Evolutionary conservation across 2,888 invertebrate genomes (phyloP).

Genomic region (Barypeithes pellucidus): DNA sequence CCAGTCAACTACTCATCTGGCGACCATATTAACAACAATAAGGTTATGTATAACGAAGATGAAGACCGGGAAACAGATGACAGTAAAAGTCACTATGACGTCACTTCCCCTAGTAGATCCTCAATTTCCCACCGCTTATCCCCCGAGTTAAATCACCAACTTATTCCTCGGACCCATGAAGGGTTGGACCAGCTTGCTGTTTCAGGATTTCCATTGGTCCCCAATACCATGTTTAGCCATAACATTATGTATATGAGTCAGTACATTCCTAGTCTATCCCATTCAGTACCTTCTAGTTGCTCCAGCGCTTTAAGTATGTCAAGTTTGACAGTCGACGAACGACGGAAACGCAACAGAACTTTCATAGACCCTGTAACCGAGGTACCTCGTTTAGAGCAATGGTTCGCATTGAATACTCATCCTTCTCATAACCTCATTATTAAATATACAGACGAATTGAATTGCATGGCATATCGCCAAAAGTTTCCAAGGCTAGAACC

Average conservation of each 20-base stretch:
- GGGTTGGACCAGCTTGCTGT: constrained; percentile 69
- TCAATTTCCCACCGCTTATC: constrained; percentile 63
- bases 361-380: constrained; percentile 99
- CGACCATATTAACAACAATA: constrained; percentile 74
- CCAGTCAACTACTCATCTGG: constrained; percentile 69
- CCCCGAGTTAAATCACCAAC: constrained; percentile 64
- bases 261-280: constrained; percentile 79
- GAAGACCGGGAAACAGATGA: constrained; percentile 64
- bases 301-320: constrained; percentile 74
- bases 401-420: constrained; percentile 98
- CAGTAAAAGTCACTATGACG: constrained; percentile 58
- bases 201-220: constrained; percentile 83
- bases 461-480: constrained; percentile 96
- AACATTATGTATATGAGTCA: constrained; percentile 95
- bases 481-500: constrained; percentile 99
- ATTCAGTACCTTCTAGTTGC: constrained; percentile 74
- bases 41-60: constrained; percentile 73
- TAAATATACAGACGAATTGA: constrained; percentile 97
- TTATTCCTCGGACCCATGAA: constrained; percentile 65
- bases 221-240: constrained; percentile 91
- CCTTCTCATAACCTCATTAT: constrained; percentile 98
- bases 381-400: constrained; percentile 93
- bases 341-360: constrained; percentile 95
- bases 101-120: constrained; percentile 56
- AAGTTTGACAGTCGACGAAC: constrained; percentile 84